A percentile compares a stretch with the other conserved stretches of the same genome.
Evolutionary conservation across 92 coral and sea anemone species (phyloP).

Genomic region (Porites cylindrica): DNA sequence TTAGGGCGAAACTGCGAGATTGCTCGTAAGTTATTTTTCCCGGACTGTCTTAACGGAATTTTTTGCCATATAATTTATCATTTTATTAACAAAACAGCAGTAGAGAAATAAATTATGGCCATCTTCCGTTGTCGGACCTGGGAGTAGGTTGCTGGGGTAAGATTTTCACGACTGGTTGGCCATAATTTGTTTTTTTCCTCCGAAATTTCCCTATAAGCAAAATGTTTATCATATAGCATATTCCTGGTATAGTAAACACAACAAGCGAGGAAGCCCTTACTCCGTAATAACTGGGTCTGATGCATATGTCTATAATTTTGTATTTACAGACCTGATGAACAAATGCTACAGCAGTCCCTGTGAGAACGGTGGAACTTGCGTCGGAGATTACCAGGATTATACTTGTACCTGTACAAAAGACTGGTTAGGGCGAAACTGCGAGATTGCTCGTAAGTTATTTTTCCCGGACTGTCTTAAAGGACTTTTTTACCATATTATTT

Average conservation of each 20-base stretch:
- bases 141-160: too few relatives aligned
- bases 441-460: neutral
- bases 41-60: neutral
- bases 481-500: too few relatives aligned
- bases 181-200: too few relatives aligned
- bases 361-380: slow-evolving; percentile 24
- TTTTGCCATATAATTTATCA: too few relatives aligned
- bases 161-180: too few relatives aligned
- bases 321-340: neutral
- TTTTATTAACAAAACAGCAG: too few relatives aligned
- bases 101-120: too few relatives aligned
- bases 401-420: slow-evolving; percentile 5
- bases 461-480: neutral
- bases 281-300: too few relatives aligned
- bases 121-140: too few relatives aligned
- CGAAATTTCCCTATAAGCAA: too few relatives aligned
- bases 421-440: slow-evolving; percentile 16
- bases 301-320: neutral
- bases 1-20: slow-evolving; percentile 2
- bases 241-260: neutral
- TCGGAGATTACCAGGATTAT: slow-evolving; percentile 2
- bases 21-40: neutral
- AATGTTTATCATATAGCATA: too few relatives aligned
- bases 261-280: neutral
- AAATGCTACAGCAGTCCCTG: slow-evolving; percentile 28